Evolutionary conservation across 2,888 invertebrate species (phyloP), one percentile per base, ranked within the genome.

Genomic region (Ophioninae sp.): DNA sequence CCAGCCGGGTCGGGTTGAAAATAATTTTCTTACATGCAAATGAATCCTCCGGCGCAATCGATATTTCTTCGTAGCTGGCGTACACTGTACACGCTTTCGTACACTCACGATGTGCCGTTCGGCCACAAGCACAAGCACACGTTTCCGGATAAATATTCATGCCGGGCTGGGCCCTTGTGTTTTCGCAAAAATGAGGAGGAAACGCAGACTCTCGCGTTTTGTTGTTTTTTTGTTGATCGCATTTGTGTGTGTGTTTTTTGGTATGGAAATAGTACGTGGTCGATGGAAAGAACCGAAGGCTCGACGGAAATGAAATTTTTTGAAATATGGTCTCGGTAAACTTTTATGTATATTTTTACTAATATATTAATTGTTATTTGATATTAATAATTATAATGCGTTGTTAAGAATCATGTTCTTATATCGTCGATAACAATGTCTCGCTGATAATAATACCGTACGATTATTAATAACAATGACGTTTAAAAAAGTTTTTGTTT

Each of bases 11-110:
- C 74, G 82, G 64, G 74, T 79, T 78, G n/a, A 59, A 79, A 79
- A 75, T 79, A 74, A 82, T 82, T 79, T 82, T 73, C 79, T 82
- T 79, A 82, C 82, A 82, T 82, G 82, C 82, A 82, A 82, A 83
- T 74, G 81, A 78, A 81, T 81, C 74, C 73, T 70, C 37, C 78
- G 56, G 20, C 65, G 59, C 78, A 69, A 81, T 78, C 77, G 81
- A 83, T 83, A 78, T 78, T 81, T 83, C 81, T 65, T 69, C 78
- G 74, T 73, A 56, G 44, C 44, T 68, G 37, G n/a, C 70, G 37
- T 8, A 21, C 59, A 57, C 37, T 56, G 21, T 44, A 56, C 65
- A 7, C 70, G 20, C 20, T 23, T 30, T 17, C 44, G 44, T 67
- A 78, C 72, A 65, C n/a, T 50, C 21, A 41, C 41, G 57, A 57